phyloP scores from a whole-genome alignment of 2,888 invertebrate species.

The Philaethria dido region DNA sequence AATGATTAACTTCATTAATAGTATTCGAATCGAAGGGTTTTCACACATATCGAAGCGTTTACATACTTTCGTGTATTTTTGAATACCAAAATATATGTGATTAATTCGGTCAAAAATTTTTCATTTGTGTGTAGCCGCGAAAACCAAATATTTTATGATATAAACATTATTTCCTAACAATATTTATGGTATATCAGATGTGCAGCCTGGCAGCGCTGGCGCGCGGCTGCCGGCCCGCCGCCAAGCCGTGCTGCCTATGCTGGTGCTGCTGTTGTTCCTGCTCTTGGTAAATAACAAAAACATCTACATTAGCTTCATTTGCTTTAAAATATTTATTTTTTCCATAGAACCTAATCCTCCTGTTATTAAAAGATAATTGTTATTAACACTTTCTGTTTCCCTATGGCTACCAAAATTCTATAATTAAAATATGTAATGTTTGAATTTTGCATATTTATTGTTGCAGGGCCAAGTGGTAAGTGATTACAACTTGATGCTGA shows the following conservation, averaged over 20 bases:
- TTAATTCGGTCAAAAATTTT: no score
- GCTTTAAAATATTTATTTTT: not conserved
- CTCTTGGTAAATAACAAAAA: slow-evolving; percentile 76
- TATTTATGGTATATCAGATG: slow-evolving; percentile 56
- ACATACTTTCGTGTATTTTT: no score
- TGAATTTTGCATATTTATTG: slow-evolving; percentile 43
- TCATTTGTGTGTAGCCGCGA: no score
- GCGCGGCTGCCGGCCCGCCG: slow-evolving; percentile 82
- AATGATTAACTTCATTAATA: no score
- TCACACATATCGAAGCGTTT: no score
- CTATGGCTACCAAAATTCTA: not conserved
- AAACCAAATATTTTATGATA: no score
- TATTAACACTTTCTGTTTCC: not conserved
- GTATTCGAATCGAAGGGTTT: no score
- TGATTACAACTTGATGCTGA: slow-evolving; percentile 30
- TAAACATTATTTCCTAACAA: not conserved
- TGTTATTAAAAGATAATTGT: not conserved
- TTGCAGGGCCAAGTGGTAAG: slow-evolving; percentile 78
- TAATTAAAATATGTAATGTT: slow-evolving; percentile 4
- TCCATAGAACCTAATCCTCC: no score
- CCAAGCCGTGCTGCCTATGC: slow-evolving; percentile 85
- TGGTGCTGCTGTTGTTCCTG: slow-evolving; percentile 86
- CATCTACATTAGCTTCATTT: not conserved
- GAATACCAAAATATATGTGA: no score
- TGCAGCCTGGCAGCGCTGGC: slow-evolving; percentile 80